Percentiles rank a stretch among this genome's conserved stretches.
Evolutionary conservation across 2,888 invertebrate genomes (phyloP).

Genomic region (Diarsia rubi): DNA sequence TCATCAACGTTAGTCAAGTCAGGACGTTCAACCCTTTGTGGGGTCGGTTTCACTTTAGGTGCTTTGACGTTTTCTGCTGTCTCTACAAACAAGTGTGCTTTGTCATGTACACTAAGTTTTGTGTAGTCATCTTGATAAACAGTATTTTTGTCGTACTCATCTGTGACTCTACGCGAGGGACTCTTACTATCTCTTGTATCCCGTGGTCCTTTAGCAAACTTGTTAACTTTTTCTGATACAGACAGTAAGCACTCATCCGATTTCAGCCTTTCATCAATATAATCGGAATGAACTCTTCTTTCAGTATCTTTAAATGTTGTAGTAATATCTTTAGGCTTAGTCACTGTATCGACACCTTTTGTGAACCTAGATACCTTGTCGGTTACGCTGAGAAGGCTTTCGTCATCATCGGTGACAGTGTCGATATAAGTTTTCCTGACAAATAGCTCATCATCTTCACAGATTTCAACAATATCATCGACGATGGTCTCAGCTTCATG

Average conservation of each 20-base stretch:
- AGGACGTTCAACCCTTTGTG: constrained; percentile 86
- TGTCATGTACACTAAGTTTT: constrained; percentile 92
- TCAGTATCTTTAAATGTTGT: constrained; percentile 80
- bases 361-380: constrained; percentile 90
- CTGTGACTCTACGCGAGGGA: constrained; percentile 83
- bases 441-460: constrained; percentile 89
- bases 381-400: constrained; percentile 90
- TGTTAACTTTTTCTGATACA: constrained; percentile 93
- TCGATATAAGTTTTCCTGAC: constrained; percentile 80
- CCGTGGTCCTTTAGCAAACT: constrained; percentile 90
- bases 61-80: constrained; percentile 91
- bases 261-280: constrained; percentile 87
- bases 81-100: constrained; percentile 92
- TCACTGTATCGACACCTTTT: constrained; percentile 81
- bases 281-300: constrained; percentile 87
- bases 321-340: constrained; percentile 77
- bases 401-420: constrained; percentile 84
- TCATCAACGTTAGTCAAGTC: constrained; percentile 90
- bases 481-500: constrained; percentile 92
- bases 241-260: constrained; percentile 92
- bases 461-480: constrained; percentile 90
- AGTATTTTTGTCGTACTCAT: constrained; percentile 90
- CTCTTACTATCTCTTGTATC: constrained; percentile 82
- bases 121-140: constrained; percentile 88
- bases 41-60: constrained; percentile 79